A percentile compares a stretch with the other conserved stretches of the same genome.
Evolutionary conservation across 2,113 vertebrate species (phyloP).

Genomic region (Apaloderma vittatum): DNA sequence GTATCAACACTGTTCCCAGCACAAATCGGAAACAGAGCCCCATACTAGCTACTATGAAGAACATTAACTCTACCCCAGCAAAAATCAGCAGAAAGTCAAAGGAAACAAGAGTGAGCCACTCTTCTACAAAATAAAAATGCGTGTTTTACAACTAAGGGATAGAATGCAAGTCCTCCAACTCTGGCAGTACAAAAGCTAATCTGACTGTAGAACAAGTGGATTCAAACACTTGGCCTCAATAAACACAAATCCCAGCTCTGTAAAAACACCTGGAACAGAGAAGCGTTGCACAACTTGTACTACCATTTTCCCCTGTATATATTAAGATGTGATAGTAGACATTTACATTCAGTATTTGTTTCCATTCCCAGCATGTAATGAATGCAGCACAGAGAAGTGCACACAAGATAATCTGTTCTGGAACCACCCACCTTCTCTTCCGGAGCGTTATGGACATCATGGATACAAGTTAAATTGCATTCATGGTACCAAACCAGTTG

Average conservation of each 20-base stretch:
- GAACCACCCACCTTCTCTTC: background rate
- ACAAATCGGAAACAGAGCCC: background rate
- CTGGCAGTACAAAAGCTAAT: background rate
- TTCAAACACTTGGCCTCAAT: background rate
- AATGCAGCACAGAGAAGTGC: background rate
- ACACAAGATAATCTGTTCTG: background rate
- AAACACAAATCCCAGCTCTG: background rate
- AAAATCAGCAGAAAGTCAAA: background rate
- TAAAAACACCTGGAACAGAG: background rate
- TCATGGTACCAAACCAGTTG: background rate
- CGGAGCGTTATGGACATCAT: fast-evolving
- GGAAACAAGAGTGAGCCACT: background rate
- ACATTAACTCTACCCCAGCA: no score
- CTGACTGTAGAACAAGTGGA: background rate
- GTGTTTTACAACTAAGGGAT: background rate
- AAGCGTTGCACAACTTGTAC: background rate
- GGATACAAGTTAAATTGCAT: background rate
- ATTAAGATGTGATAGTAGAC: background rate
- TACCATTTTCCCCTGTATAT: background rate
- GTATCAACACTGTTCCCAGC: background rate
- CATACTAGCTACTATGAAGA: background rate
- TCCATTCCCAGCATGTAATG: background rate
- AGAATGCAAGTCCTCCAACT: background rate
- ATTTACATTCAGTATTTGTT: background rate
- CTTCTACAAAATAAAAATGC: background rate